These are phyloP conservation scores for Seriola quinqueradiata DNA, from an alignment of 2,113 vertebrate species.

Conservation along the genomic window DNA sequence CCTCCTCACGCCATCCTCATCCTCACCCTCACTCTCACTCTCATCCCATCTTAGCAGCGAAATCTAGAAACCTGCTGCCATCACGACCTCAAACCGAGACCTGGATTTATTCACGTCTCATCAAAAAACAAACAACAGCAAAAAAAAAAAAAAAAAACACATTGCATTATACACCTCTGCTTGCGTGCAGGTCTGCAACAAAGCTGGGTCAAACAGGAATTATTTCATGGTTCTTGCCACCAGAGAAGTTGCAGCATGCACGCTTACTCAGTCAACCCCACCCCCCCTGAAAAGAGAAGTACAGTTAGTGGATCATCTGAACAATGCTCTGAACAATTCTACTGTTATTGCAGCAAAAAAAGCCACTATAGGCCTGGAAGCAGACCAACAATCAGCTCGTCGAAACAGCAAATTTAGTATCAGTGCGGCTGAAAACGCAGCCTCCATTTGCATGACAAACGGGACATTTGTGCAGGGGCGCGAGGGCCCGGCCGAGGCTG, in stretches of 20 bases:
- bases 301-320: constrained; percentile 50
- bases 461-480: constrained; percentile 48
- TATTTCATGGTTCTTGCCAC: neutral
- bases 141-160: neutral
- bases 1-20: neutral
- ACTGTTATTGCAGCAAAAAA: constrained; percentile 62
- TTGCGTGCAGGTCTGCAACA: neutral
- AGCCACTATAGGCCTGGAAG: constrained; percentile 37
- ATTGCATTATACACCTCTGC: neutral
- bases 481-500: constrained; percentile 22
- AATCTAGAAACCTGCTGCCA: constrained; percentile 42
- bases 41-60: constrained; percentile 13
- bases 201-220: constrained; percentile 13
- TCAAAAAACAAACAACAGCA: no score
- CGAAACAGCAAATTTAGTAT: constrained; percentile 67
- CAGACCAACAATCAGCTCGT: constrained; percentile 57
- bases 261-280: neutral
- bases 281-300: constrained; percentile 13
- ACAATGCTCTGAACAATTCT: constrained; percentile 61
- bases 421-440: constrained; percentile 53
- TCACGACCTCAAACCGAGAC: neutral
- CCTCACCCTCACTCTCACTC: neutral
- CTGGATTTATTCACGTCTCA: neutral
- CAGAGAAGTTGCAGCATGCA: constrained; percentile 8
- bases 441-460: constrained; percentile 76